phyloP scores from a whole-genome alignment of 2,113 vertebrate species.

The Brachirus orientalis region DNA sequence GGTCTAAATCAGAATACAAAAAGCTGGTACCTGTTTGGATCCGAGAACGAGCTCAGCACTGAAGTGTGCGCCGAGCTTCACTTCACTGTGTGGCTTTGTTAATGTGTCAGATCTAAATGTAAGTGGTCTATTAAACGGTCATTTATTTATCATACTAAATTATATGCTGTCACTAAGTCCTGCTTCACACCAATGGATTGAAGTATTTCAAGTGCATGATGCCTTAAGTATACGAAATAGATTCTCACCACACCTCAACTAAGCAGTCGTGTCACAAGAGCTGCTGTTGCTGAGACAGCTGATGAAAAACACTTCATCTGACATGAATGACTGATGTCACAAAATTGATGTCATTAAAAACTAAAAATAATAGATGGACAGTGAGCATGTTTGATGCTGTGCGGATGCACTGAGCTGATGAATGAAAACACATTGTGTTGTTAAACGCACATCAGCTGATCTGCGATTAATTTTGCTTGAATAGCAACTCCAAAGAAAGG shows the following conservation, averaged over 20 bases:
- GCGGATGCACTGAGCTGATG: not conserved
- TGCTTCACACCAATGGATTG: not conserved
- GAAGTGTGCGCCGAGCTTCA: not conserved
- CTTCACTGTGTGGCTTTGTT: not conserved
- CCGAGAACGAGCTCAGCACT: not conserved
- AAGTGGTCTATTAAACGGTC: slow-evolving; percentile 1
- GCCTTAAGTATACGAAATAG: no score
- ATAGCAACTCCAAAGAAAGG: not conserved
- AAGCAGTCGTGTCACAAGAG: not conserved
- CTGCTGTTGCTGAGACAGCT: no score
- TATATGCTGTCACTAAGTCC: not conserved
- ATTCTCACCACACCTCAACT: not conserved
- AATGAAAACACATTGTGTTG: not conserved
- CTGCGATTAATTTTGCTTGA: not conserved
- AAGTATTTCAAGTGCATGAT: not conserved
- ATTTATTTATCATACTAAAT: slow-evolving; percentile 9
- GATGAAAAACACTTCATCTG: not conserved
- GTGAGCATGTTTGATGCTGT: not conserved
- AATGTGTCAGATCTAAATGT: slow-evolving; percentile 15
- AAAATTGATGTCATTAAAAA: no score
- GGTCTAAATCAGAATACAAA: not conserved
- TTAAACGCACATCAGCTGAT: slow-evolving; percentile 2
- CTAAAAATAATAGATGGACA: no score
- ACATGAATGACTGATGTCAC: not conserved
- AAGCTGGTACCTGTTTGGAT: not conserved